A percentile compares a stretch with the other conserved stretches of the same genome.
Conservation (phyloP, 2,113 vertebrate genomes). For the Myanophis thanlyinensis region DNA sequence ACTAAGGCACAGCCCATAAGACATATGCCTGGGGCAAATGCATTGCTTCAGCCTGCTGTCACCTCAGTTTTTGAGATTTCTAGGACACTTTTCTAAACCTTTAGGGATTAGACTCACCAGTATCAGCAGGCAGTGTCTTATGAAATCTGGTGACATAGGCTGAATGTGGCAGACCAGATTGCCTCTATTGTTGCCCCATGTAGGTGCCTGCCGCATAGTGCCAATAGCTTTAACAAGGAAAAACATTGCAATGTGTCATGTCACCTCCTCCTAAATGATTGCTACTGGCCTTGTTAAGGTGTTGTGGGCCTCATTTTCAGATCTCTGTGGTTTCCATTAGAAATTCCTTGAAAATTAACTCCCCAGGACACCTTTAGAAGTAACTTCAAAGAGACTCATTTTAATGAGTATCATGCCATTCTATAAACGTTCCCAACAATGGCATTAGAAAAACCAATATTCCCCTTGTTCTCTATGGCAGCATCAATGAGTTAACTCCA, state of each 20-base stretch:
- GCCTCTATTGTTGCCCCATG: constrained; percentile 16
- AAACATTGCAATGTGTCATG: constrained; percentile 8
- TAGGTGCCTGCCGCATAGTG: constrained; percentile 11
- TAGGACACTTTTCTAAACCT: neutral
- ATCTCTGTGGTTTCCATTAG: constrained; percentile 57
- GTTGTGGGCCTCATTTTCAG: constrained; percentile 53
- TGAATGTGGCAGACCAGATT: constrained; percentile 14
- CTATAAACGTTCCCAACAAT: constrained; percentile 31
- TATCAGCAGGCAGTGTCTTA: constrained; percentile 9
- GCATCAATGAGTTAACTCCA: constrained; percentile 38
- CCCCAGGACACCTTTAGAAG: constrained; percentile 56
- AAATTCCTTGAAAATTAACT: constrained; percentile 65
- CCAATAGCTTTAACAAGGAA: constrained; percentile 18
- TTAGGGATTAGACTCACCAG: neutral
- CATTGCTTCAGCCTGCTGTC: constrained; percentile 67
- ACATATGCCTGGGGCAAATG: constrained; percentile 59
- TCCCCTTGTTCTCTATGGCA: constrained; percentile 19
- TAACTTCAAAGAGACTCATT: constrained; percentile 43
- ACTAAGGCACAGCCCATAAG: constrained; percentile 18
- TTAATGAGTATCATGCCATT: constrained; percentile 58
- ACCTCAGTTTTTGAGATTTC: constrained; percentile 20
- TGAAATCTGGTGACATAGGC: neutral
- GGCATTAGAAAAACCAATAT: constrained; percentile 37
- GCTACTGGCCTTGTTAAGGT: constrained; percentile 33
- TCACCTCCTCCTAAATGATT: constrained; percentile 57